phyloP scores from a whole-genome alignment of 2,113 vertebrate genomes.

The Chrysemys picta region DNA sequence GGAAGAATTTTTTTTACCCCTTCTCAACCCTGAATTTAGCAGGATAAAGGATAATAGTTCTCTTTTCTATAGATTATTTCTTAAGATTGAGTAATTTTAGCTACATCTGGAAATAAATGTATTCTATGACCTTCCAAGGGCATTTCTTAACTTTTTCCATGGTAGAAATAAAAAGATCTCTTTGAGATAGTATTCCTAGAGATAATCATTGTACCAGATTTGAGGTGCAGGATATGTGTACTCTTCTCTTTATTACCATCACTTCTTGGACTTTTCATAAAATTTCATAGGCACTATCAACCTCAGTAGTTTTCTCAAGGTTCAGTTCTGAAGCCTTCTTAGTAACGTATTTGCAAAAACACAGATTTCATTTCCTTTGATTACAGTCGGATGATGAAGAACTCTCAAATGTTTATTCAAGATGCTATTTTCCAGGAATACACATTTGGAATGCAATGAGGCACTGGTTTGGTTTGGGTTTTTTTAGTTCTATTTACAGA shows the following conservation, averaged over 20 bases:
- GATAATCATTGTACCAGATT: background rate
- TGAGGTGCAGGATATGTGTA: background rate
- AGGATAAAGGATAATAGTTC: background rate
- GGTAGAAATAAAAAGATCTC: background rate
- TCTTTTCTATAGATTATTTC: background rate
- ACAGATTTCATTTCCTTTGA: slow-evolving; percentile 15
- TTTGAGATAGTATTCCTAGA: background rate
- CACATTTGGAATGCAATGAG: background rate
- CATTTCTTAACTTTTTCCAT: background rate
- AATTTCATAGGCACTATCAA: background rate
- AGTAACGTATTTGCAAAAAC: slow-evolving; percentile 36
- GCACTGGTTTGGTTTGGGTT: background rate
- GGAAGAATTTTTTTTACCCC: background rate
- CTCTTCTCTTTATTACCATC: background rate
- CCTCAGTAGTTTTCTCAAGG: slow-evolving; percentile 12
- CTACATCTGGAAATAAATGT: background rate
- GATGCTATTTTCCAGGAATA: slow-evolving; percentile 34
- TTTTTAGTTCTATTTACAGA: background rate
- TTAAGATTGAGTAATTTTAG: background rate
- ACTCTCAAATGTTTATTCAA: background rate
- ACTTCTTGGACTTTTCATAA: slow-evolving; percentile 18
- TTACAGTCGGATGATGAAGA: background rate
- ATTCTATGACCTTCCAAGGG: background rate
- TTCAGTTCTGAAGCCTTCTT: slow-evolving; percentile 31
- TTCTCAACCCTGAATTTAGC: background rate